Evolutionary conservation across 2,888 invertebrate genomes (phyloP).

Genomic region (Leptopilina myrica): DNA sequence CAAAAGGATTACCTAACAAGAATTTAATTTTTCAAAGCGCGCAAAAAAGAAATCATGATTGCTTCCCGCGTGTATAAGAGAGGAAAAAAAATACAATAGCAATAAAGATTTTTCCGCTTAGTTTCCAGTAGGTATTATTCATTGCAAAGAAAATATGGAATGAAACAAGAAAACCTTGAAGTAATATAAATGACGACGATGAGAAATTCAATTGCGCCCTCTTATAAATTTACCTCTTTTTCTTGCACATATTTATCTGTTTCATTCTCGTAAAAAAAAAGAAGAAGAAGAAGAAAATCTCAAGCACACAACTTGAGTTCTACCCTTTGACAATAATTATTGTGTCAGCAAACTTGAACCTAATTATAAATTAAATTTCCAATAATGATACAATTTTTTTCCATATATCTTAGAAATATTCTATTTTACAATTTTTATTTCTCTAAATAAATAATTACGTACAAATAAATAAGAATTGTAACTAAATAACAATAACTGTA

Average conservation of each 20-base stretch:
- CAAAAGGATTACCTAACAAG: not conserved
- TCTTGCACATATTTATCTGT: slow-evolving; percentile 6
- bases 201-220: slow-evolving; percentile 23
- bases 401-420: too few species aligned
- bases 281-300: not conserved
- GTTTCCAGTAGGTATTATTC: slow-evolving; percentile 17
- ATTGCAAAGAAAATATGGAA: slow-evolving; percentile 16
- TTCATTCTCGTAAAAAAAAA: not conserved
- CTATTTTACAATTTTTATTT: too few species aligned
- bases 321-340: slow-evolving; percentile 23
- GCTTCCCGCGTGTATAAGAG: not conserved
- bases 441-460: too few species aligned
- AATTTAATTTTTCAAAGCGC: not conserved
- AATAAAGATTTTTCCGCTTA: slow-evolving; percentile 31
- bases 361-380: not conserved
- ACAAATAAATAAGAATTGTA: too few species aligned
- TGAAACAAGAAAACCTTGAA: slow-evolving; percentile 16
- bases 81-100: slow-evolving; percentile 11
- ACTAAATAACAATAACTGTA: too few species aligned
- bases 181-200: slow-evolving; percentile 1
- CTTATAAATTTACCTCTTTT: slow-evolving; percentile 16
- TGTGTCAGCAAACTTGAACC: not conserved
- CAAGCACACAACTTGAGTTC: not conserved
- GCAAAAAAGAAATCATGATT: slow-evolving; percentile 12
- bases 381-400: too few species aligned